Evolutionary conservation across 2,113 vertebrate genomes (phyloP), one percentile per base, ranked within the genome.

Genomic region (Verasper variegatus): DNA sequence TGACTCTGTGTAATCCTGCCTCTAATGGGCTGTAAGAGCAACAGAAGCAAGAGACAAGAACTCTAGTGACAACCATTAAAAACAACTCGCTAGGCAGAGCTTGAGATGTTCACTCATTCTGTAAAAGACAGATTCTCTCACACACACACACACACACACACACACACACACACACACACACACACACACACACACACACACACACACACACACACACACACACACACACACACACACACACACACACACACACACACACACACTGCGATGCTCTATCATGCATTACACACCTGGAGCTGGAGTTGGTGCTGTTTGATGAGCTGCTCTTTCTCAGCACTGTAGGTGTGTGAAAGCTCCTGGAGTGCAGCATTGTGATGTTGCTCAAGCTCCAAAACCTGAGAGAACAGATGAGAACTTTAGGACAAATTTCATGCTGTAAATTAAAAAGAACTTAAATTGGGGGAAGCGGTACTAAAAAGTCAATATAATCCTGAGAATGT

Each of bases 251-350:
- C 14, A 24, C 12, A 54, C 55, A 64, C 26, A 55, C 17, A 47
- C 35, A 45, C 9, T 20, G 1, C 57, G 37, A 51, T 37, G 11
- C 26, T 69, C 51, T n/a, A 31, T 18, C 4, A 57, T 21, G 18
- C 47, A 37, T 52, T 20, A 69, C 8, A 63, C 20, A 97, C 96
- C 95, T 96, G 92, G 9, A 96, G 88, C 66, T 95, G 95, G 20
- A 59, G 88, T 66, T 93, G 87, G 35, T 96, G 93, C 37, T 94
- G 90, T n/a, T 82, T 71, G 11, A 81, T 81, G 23, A 95, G 88
- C 54, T 93, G 93, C 49, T 91, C 84, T 23, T 92, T 89, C 77
- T 96, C 94, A 27, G 78, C 47, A 1, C 73, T 17, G 27, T 84
- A 94, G 26, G 92, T 61, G 0, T 90, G 79, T 0, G 91, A 83